A percentile compares a stretch with the other conserved stretches of the same genome.
phyloP scores from a whole-genome alignment of 1,140 invertebrate species.

The Dendroctonus valens region DNA sequence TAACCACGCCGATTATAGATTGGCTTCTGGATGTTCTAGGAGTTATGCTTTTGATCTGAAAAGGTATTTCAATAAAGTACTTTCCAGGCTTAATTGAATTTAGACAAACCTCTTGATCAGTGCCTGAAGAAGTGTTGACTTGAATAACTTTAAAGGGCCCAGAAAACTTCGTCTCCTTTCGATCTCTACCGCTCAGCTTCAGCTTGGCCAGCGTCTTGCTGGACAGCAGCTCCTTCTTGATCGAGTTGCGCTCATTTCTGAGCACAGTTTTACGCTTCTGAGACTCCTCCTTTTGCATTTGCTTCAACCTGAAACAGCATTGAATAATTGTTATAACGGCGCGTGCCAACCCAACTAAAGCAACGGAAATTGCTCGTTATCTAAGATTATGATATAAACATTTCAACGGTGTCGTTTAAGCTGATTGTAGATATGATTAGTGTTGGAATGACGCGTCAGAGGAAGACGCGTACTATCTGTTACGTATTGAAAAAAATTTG shows the following conservation, averaged over 20 bases:
- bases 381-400: too few relatives aligned
- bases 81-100: neutral
- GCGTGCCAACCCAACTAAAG: too few relatives aligned
- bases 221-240: constrained; percentile 45
- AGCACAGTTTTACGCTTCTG: constrained; percentile 45
- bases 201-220: constrained; percentile 39
- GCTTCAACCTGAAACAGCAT: constrained; percentile 42
- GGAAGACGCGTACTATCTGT: too few relatives aligned
- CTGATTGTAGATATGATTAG: too few relatives aligned
- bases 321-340: neutral
- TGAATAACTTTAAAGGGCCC: constrained; percentile 45
- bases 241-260: constrained; percentile 44
- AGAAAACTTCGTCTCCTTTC: constrained; percentile 25
- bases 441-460: too few relatives aligned
- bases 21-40: constrained; percentile 29
- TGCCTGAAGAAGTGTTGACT: constrained; percentile 4
- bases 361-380: too few relatives aligned
- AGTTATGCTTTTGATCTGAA: constrained; percentile 6
- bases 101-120: constrained; percentile 15
- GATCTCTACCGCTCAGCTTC: constrained; percentile 25
- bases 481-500: too few relatives aligned
- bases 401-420: too few relatives aligned
- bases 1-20: constrained; percentile 13
- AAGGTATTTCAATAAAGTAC: neutral
- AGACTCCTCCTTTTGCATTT: constrained; percentile 48